Conservation (phyloP, 2,888 invertebrate genomes). For the Philonicus albiceps region DNA sequence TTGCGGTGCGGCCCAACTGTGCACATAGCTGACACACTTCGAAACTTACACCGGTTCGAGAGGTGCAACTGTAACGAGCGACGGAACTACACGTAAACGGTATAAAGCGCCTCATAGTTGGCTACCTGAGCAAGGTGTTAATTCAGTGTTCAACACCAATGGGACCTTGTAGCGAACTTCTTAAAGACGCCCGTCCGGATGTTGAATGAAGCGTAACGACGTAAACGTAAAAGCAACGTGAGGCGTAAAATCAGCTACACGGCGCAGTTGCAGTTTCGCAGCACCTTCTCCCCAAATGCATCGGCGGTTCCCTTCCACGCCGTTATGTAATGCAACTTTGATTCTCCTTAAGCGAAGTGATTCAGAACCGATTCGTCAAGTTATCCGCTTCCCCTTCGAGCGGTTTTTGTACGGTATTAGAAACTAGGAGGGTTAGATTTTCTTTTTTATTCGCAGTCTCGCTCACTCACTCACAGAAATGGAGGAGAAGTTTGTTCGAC, state of each 20-base stretch:
- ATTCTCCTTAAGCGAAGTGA: not conserved
- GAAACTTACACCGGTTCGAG: not conserved
- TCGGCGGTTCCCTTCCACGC: not conserved
- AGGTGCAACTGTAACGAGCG: no score
- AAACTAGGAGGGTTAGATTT: not conserved
- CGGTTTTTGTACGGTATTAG: not conserved
- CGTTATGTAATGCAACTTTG: not conserved
- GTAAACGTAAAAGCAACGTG: not conserved
- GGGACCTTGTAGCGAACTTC: conserved; percentile 26
- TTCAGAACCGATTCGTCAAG: not conserved
- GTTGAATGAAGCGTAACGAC: not conserved
- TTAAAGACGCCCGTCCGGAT: not conserved
- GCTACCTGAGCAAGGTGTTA: conserved; percentile 39
- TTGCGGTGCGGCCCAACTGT: not conserved
- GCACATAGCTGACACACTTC: not conserved
- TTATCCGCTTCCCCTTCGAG: not conserved
- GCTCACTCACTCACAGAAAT: not conserved
- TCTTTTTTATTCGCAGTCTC: not conserved
- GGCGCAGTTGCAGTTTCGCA: not conserved
- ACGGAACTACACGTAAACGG: not conserved
- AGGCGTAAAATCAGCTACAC: not conserved
- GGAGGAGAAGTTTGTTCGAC: not conserved
- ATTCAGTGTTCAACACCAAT: conserved; percentile 42
- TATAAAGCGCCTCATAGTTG: not conserved
- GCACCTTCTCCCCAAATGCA: not conserved